Conservation (phyloP, 2,888 invertebrate species). For the Andrena hattorfiana region DNA sequence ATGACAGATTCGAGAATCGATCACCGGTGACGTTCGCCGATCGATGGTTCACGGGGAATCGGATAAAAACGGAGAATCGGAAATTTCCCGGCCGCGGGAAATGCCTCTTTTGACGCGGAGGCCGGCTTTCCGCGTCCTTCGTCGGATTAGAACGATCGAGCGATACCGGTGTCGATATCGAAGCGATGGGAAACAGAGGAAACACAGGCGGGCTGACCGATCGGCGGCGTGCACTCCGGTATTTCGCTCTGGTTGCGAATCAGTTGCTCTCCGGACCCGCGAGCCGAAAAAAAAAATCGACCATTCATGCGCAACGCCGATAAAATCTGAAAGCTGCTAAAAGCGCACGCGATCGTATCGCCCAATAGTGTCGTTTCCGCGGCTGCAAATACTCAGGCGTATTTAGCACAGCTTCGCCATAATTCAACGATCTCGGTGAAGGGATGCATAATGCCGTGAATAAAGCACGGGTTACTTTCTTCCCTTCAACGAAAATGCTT, state of each 20-base stretch:
- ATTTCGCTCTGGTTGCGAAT: constrained; percentile 70
- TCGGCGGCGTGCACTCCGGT: constrained; percentile 54
- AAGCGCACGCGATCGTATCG: constrained; percentile 69
- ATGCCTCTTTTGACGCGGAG: constrained; percentile 15
- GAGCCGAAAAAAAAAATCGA: constrained; percentile 70
- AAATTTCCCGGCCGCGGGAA: constrained; percentile 10
- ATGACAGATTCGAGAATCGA: not conserved
- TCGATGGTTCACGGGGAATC: constrained; percentile 3
- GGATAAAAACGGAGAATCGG: not conserved
- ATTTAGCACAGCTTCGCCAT: constrained; percentile 40
- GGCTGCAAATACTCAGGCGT: constrained; percentile 45
- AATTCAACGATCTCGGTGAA: constrained; percentile 39
- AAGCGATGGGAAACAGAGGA: constrained; percentile 58
- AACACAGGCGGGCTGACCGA: constrained; percentile 54
- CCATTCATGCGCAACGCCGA: constrained; percentile 67
- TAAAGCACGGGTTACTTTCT: not conserved
- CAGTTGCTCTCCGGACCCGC: constrained; percentile 64
- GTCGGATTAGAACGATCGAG: constrained; percentile 39
- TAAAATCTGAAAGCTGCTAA: constrained; percentile 66
- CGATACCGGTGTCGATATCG: constrained; percentile 47
- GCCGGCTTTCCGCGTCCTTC: constrained; percentile 43
- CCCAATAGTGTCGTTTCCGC: constrained; percentile 69
- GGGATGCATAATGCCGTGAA: not conserved
- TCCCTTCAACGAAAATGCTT: no score
- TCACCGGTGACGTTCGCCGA: not conserved